Evolutionary conservation across 1,140 invertebrate genomes (phyloP), one percentile per base, ranked within the genome.

Genomic region (Hormaphis cornu): DNA sequence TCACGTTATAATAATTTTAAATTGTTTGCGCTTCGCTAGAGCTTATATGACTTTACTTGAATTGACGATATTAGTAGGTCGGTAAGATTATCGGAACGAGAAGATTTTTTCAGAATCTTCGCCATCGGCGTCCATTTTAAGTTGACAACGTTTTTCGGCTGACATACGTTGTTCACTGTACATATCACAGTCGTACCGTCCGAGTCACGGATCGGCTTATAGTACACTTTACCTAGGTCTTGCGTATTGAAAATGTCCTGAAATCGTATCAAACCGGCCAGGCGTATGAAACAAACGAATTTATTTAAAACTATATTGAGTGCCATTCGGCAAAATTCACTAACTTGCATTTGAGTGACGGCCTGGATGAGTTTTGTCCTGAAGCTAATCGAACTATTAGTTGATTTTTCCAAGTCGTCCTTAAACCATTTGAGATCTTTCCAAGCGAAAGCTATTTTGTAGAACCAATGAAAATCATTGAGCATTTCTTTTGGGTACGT

Each of bases 361-460:
- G 95, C 93, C 69, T 94, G 88, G 0, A 98, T 81, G 7, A 98
- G 80, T 80, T 95, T 97, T 72, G 91, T 87, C 71, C 93, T 84
- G 78, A 97, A 95, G 73, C 86, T 83, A 35, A 88, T 87, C 0
- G 91, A 90, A 3, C 91, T 93, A 53, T 87, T 91, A 3, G 90
- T 85, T 76, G 91, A 91, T 75, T 94, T 91, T 77, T 97, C 93
- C 89, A 97, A 93, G 72, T 97, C 93, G 37, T 89, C 85, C 44
- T 88, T 84, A 1, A 97, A 80, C 14, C 86, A 84, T 76, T 95
- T 96, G 1, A 94, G 91, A 79, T 97, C 94, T 72, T 96, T 91
- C 95, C 95, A 98, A 0, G 90, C 91, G 77, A 91, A 95, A 0
- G 93, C 89, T 16, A 90, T 90, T 83, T 98, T 97, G 87, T 98